These are phyloP conservation scores for Ceuthmochares aereus DNA, from an alignment of 2,113 vertebrate species.

Conservation along the genomic window DNA sequence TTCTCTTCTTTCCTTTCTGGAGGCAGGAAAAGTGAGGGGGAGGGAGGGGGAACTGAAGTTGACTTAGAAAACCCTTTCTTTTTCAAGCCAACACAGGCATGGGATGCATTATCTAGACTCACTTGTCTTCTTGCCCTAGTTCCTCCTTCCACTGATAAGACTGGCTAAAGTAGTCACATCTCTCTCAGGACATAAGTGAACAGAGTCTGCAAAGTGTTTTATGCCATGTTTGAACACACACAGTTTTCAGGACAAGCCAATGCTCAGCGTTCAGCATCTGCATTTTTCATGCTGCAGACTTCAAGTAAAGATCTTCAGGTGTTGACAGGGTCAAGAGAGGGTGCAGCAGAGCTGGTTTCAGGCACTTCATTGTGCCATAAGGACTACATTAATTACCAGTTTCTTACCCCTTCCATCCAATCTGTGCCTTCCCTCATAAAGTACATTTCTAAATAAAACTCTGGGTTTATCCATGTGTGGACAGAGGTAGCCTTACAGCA, in stretches of 20 bases:
- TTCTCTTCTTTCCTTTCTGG: neutral
- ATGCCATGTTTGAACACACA: fast-evolving
- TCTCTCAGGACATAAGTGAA: neutral
- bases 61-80: neutral
- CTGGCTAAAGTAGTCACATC: neutral
- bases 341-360: fast-evolving
- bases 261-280: neutral
- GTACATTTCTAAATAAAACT: neutral
- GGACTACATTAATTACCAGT: neutral
- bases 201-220: neutral
- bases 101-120: neutral
- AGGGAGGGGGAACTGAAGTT: neutral
- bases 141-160: neutral
- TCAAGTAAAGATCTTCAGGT: neutral
- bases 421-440: neutral
- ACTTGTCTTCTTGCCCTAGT: neutral
- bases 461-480: neutral
- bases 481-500: neutral
- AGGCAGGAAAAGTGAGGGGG: too few species aligned
- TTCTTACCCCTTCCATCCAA: neutral
- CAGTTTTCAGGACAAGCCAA: neutral
- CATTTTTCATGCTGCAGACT: neutral
- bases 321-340: neutral
- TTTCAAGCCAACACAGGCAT: neutral
- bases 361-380: fast-evolving